Base-by-base conservation (phyloP, 2,888 invertebrate genomes). In the Prosopocoilus inquinatus region DNA sequence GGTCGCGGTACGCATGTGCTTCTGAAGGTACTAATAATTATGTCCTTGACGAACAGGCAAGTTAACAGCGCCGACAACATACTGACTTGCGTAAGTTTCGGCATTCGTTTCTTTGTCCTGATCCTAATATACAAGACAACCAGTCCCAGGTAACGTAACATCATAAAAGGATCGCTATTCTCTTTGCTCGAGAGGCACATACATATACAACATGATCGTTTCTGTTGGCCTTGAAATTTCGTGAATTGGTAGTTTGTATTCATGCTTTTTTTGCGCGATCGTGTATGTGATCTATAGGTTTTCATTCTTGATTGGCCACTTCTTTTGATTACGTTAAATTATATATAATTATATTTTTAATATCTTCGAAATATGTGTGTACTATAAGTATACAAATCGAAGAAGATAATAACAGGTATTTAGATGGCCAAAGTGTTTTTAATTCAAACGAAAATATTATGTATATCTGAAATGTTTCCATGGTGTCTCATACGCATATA, bases 151-250 rank as follows among this genome's bases (percentile, higher is more conserved):
- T 64, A 61, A 60, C 55, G 64, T 58, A 60, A 60, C 57, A 67
- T 67, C 57, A 67, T 67, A 69, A 70, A 28, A 68, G 62, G 69
- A 67, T 67, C 69, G 70, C 70, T 71, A 70, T 71, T 70, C 70
- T 67, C 67, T 68, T 62, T 53, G 60, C 63, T 64, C 64, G 65
- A 64, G 63, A 64, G 61, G 64, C 7, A 28, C 20, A n/a, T n/a
- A n/a, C n/a, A n/a, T n/a, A n/a, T n/a, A n/a, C n/a, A n/a, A n/a
- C n/a, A 28, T 28, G 20, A 28, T 28, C 20, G 20, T 4, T 59
- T 63, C 62, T 45, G 55, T 56, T 69, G 64, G 63, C 71, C 70
- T 71, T 71, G 68, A 59, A 61, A 57, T 28, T 56, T 57, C 54
- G 52, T 53, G 49, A 55, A 16, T 43, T 43, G 43, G 43, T 20